Conservation (phyloP, 92 coral and sea anemone genomes). For the Epizoanthus scotinus region DNA sequence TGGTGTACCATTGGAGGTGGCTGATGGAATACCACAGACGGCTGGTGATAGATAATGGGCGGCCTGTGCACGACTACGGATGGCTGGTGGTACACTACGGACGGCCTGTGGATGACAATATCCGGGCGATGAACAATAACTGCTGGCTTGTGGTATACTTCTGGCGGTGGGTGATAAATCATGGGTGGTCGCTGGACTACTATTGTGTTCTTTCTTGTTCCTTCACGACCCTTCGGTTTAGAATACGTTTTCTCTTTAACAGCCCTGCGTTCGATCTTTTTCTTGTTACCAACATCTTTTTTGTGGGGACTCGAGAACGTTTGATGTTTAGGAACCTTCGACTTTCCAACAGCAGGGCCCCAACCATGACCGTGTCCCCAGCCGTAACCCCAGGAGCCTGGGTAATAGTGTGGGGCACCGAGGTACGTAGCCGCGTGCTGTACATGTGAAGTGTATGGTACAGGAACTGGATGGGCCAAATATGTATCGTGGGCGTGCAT, state of each 20-base stretch:
- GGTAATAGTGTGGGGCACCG: constrained; percentile 78
- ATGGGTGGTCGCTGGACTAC: constrained; percentile 89
- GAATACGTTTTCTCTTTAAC: constrained; percentile 25
- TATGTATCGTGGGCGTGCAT: constrained; percentile 77
- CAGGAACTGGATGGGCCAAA: constrained; percentile 61
- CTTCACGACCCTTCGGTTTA: constrained; percentile 44
- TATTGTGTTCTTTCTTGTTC: constrained; percentile 79
- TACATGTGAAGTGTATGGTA: constrained; percentile 51
- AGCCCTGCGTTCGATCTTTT: constrained; percentile 43
- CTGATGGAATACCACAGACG: constrained; percentile 89
- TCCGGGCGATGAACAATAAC: constrained; percentile 95
- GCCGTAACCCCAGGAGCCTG: constrained; percentile 66
- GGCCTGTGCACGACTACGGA: constrained; percentile 96
- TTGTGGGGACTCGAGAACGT: neutral
- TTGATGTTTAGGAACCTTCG: constrained; percentile 53
- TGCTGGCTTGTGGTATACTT: constrained; percentile 88
- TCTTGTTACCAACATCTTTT: constrained; percentile 20
- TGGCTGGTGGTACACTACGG: constrained; percentile 92
- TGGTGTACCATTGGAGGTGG: constrained; percentile 89
- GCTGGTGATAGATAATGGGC: constrained; percentile 86
- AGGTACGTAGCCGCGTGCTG: constrained; percentile 64
- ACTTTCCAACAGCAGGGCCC: constrained; percentile 53
- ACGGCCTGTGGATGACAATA: constrained; percentile 93
- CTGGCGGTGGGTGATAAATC: constrained; percentile 96
- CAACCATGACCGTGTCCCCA: constrained; percentile 23